Percentiles rank a stretch among this genome's conserved stretches.
Evolutionary conservation across 2,888 invertebrate species (phyloP).

Genomic region (Heliconius sara): DNA sequence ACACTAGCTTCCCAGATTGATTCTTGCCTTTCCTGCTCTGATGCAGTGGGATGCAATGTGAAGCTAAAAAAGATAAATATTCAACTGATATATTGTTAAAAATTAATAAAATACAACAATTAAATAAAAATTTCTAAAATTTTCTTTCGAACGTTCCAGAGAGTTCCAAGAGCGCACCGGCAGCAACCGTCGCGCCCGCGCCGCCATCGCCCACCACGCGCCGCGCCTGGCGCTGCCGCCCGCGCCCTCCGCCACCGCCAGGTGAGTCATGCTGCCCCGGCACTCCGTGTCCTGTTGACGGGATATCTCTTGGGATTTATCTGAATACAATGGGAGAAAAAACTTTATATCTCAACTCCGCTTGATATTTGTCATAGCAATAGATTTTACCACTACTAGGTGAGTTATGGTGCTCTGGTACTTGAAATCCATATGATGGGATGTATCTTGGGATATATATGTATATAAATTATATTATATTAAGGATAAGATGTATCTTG

Average conservation of each 20-base stretch:
- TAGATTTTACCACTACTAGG: neutral
- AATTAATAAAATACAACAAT: neutral
- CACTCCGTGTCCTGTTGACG: neutral
- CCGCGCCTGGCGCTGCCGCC: constrained; percentile 56
- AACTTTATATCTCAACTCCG: too few species aligned
- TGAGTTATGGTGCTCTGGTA: neutral
- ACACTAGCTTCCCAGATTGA: too few species aligned
- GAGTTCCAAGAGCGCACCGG: constrained; percentile 73
- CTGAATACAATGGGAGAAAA: too few species aligned
- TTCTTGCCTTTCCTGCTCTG: too few species aligned
- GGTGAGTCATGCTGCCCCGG: constrained; percentile 38
- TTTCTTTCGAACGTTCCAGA: constrained; percentile 52
- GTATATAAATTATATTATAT: too few species aligned
- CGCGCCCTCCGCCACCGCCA: constrained; percentile 47
- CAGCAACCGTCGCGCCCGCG: constrained; percentile 30
- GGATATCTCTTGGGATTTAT: neutral
- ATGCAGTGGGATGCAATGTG: too few species aligned
- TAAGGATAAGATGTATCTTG: neutral
- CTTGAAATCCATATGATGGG: neutral
- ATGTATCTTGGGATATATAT: neutral
- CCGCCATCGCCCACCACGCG: constrained; percentile 44
- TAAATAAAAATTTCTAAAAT: neutral
- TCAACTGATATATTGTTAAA: too few species aligned
- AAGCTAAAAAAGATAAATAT: too few species aligned
- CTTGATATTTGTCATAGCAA: neutral